Percentiles rank a stretch among this genome's conserved stretches.
phyloP scores from a whole-genome alignment of 1,140 invertebrate genomes.

The Sipha flava region DNA sequence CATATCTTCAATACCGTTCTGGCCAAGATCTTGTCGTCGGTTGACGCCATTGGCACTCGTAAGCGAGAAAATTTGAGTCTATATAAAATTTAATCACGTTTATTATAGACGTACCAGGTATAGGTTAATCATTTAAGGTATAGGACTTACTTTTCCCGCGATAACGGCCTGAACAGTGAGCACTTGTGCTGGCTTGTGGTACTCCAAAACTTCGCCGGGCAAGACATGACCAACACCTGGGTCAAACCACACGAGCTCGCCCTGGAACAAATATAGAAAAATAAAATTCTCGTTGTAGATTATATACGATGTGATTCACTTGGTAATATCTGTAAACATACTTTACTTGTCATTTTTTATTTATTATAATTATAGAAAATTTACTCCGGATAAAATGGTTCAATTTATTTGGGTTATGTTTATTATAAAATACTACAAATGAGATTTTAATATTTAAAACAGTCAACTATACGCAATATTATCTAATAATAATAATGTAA shows the following conservation, averaged over 20 bases:
- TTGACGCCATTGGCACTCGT: conserved; percentile 71
- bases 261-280: conserved; percentile 43
- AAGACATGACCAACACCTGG: conserved; percentile 78
- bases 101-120: not conserved
- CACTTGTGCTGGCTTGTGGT: conserved; percentile 76
- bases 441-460: too few species aligned
- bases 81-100: conserved; percentile 40
- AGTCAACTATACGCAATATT: too few species aligned
- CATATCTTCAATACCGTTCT: conserved; percentile 84
- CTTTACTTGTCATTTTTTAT: too few species aligned
- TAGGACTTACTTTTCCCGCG: conserved; percentile 65
- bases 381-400: too few species aligned
- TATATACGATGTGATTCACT: too few species aligned
- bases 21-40: conserved; percentile 74
- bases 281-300: too few species aligned
- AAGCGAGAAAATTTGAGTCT: conserved; percentile 80
- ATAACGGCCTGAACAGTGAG: conserved; percentile 79
- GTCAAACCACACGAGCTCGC: conserved; percentile 88
- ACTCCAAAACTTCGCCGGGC: conserved; percentile 79
- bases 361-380: too few species aligned
- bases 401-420: too few species aligned
- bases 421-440: too few species aligned
- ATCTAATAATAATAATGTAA: too few species aligned
- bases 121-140: not conserved
- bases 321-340: too few species aligned